Evolutionary conservation across 2,113 vertebrate genomes (phyloP), one percentile per base, ranked within the genome.

Genomic region (Pangasianodon gigas): DNA sequence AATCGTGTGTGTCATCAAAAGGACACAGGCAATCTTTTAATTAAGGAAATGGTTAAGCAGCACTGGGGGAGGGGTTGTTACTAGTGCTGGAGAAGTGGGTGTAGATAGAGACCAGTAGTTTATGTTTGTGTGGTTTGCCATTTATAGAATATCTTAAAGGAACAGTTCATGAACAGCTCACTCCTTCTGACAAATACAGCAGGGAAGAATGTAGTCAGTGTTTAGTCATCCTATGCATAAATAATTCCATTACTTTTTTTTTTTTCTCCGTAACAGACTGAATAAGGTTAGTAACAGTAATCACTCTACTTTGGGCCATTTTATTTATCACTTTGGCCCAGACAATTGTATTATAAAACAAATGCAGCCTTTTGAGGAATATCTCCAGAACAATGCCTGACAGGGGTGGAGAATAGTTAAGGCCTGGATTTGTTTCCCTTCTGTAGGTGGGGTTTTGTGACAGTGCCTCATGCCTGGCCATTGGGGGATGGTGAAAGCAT

Each of bases 11-110:
- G 48, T 46, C 21, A 19, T 26, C 46, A 46, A 51, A 46, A 87
- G 79, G 14, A 60, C 41, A 67, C 52, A 32, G 41, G 79, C 54
- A 77, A 62, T 32, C 37, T 8, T 89, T 91, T 89, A 87, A 91
- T 91, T 89, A 87, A 84, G 88, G 79, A 87, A 91, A 87, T 91
- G 85, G 90, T 41, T n/a, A 69, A 77, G 79, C 41, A 7, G 19
- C 11, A 46, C 52, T 74, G 83, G 75, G 56, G 52, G 44, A 74
- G 46, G 37, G 41, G 32, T 65, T 77, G 67, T 74, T 88, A 10
- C 24, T 9, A 65, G 86, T 62, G 24, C 32, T 86, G 48, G 26
- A 69, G 65, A 19, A 54, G 1, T 51, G 85, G 29, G 46, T 67
- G 41, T n/a, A 79, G 56, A 41, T n/a, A 24, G 48, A 44, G 54